These are phyloP conservation scores for Nanorana parkeri DNA, from an alignment of 2,113 vertebrate genomes.

Conservation along the genomic window DNA sequence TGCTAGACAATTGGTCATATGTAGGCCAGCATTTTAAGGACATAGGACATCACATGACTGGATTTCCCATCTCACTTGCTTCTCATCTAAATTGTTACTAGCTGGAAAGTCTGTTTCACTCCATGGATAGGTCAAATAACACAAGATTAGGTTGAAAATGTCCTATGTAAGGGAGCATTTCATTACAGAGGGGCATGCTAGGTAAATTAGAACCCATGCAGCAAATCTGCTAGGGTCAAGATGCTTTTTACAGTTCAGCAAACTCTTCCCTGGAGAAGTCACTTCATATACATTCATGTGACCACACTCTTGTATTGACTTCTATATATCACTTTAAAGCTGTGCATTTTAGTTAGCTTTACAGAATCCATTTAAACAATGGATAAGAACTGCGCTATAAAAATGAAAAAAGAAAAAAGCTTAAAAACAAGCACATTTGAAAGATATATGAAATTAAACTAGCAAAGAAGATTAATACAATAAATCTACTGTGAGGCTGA, in stretches of 20 bases:
- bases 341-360: conserved; percentile 10
- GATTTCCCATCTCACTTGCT: too few species aligned
- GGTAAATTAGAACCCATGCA: conserved; percentile 1
- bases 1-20: too few species aligned
- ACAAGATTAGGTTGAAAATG: too few species aligned
- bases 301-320: not conserved
- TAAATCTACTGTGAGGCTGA: conserved; percentile 56
- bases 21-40: too few species aligned
- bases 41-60: too few species aligned
- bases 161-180: too few species aligned
- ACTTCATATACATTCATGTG: not conserved
- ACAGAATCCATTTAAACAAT: conserved; percentile 46
- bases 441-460: conserved; percentile 58
- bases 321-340: conserved; percentile 35
- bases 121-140: too few species aligned
- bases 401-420: conserved; percentile 16
- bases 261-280: not conserved
- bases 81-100: too few species aligned
- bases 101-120: too few species aligned
- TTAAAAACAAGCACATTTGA: conserved; percentile 53
- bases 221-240: conserved; percentile 11
- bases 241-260: not conserved
- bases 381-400: conserved; percentile 57
- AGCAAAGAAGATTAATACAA: conserved; percentile 58
- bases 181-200: not conserved